These are phyloP conservation scores for Argyrosomus regius DNA, from an alignment of 2,797 vertebrate species.

Conservation along the genomic window DNA sequence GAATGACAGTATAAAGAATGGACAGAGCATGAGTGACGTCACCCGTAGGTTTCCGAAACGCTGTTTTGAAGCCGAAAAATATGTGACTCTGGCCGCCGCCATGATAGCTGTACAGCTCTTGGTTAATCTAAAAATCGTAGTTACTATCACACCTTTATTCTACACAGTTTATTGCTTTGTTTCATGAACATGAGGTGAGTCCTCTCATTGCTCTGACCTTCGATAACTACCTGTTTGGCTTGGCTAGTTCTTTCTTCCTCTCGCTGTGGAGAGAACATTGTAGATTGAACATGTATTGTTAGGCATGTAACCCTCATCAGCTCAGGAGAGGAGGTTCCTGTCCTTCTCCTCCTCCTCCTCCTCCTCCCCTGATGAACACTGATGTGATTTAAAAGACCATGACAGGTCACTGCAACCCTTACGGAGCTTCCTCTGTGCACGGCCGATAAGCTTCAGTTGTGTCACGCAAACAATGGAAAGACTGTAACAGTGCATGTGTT, in stretches of 20 bases:
- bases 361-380: not conserved
- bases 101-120: too few relatives aligned
- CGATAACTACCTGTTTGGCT: not conserved
- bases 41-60: too few relatives aligned
- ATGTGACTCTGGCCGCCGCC: too few relatives aligned
- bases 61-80: too few relatives aligned
- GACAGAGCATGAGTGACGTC: too few relatives aligned
- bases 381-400: conserved; percentile 43
- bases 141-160: not conserved
- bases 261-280: conserved; percentile 6
- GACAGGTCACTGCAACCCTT: conserved; percentile 46
- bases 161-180: not conserved
- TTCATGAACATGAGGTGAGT: not conserved
- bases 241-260: not conserved
- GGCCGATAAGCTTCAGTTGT: conserved; percentile 24
- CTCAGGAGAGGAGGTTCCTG: not conserved
- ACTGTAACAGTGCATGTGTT: conserved; percentile 2
- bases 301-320: conserved; percentile 1
- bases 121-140: too few relatives aligned
- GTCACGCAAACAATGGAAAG: conserved; percentile 20
- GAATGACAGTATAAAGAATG: too few relatives aligned
- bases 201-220: not conserved
- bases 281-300: not conserved
- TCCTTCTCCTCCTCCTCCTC: not conserved
- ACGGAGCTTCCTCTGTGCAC: conserved; percentile 17